Conservation (phyloP, 2,888 invertebrate species). For the Acanthoscelides obtectus region DNA sequence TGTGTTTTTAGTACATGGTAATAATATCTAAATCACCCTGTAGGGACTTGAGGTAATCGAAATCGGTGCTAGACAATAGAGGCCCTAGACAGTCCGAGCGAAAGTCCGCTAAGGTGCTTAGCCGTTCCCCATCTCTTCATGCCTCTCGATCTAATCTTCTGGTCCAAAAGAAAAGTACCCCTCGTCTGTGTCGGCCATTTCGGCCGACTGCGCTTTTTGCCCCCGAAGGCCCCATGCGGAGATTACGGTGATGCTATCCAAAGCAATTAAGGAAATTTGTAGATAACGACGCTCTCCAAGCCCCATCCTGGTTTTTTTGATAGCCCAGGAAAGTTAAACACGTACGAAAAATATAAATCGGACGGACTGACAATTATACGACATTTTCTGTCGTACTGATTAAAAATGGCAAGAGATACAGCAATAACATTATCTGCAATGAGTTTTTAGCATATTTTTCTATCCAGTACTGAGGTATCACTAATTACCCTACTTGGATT, state of each 20-base stretch:
- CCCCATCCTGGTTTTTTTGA: neutral
- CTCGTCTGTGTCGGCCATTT: neutral
- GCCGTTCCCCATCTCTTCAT: neutral
- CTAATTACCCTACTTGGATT: too few relatives aligned
- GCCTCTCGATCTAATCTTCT: neutral
- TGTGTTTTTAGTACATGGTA: too few relatives aligned
- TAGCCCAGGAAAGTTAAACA: neutral
- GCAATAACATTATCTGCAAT: too few relatives aligned
- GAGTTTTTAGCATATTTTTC: too few relatives aligned
- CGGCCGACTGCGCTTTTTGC: neutral
- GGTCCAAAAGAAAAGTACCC: neutral
- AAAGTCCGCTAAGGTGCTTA: neutral
- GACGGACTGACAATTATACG: too few relatives aligned
- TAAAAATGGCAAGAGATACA: too few relatives aligned
- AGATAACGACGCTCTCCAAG: slow-evolving; percentile 18
- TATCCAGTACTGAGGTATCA: too few relatives aligned
- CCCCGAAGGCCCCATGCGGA: neutral
- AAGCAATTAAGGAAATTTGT: slow-evolving; percentile 20
- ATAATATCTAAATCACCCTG: too few relatives aligned
- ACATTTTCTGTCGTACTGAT: too few relatives aligned
- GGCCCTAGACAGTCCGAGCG: neutral
- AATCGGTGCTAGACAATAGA: neutral
- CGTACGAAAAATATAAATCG: too few relatives aligned
- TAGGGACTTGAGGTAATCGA: too few relatives aligned
- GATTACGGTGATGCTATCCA: slow-evolving; percentile 13